phyloP scores from a whole-genome alignment of 2,888 invertebrate species.

The Rotaria magnacalcarata region DNA sequence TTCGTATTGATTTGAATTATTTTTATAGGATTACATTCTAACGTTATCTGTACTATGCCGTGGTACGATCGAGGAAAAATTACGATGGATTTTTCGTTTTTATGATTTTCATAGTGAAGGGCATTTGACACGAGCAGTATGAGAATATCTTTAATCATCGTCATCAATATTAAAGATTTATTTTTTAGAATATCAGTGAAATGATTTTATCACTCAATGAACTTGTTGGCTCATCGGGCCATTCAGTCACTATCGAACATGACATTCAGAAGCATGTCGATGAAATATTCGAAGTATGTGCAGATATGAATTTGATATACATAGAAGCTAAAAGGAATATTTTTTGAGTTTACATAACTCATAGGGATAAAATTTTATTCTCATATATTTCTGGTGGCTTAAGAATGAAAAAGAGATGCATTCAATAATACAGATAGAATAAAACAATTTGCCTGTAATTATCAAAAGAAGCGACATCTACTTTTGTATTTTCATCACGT shows the following conservation, averaged over 20 bases:
- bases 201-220: slow-evolving; percentile 72
- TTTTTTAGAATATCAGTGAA: slow-evolving; percentile 65
- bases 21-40: slow-evolving; percentile 80
- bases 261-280: slow-evolving; percentile 84
- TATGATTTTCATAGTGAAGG: slow-evolving; percentile 91
- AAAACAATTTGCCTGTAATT: too few relatives aligned
- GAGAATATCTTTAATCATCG: slow-evolving; percentile 62
- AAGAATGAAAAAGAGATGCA: too few relatives aligned
- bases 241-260: slow-evolving; percentile 76
- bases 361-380: too few relatives aligned
- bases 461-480: too few relatives aligned
- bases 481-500: too few relatives aligned
- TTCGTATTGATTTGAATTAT: not conserved
- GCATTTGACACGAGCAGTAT: slow-evolving; percentile 84
- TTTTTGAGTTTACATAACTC: too few relatives aligned
- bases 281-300: slow-evolving; percentile 78
- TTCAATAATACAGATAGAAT: too few relatives aligned
- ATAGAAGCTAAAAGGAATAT: too few relatives aligned
- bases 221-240: slow-evolving; percentile 83
- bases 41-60: slow-evolving; percentile 85
- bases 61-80: slow-evolving; percentile 84
- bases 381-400: too few relatives aligned
- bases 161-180: too few relatives aligned
- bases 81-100: slow-evolving; percentile 87
- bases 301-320: too few relatives aligned